phyloP scores from a whole-genome alignment of 2,797 vertebrate species.

The Thripadectes ignobilis region DNA sequence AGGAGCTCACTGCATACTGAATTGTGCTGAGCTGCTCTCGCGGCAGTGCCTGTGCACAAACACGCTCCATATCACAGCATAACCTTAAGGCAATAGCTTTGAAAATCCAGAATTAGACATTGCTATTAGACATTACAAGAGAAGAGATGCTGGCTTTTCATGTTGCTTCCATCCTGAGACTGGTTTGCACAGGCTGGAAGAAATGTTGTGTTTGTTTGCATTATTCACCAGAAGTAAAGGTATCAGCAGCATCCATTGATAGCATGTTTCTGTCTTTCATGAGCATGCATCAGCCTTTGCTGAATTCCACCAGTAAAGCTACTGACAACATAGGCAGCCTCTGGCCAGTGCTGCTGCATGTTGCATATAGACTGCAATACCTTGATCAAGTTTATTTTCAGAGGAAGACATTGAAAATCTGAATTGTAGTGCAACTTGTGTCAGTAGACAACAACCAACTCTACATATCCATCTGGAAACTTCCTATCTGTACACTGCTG shows the following conservation, averaged over 20 bases:
- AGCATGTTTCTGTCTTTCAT: neutral
- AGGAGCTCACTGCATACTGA: neutral
- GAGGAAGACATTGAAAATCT: neutral
- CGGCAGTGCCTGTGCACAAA: neutral
- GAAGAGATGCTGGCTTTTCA: constrained; percentile 24
- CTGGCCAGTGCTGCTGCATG: neutral
- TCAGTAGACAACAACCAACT: neutral
- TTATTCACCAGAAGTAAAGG: neutral
- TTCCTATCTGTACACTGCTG: neutral
- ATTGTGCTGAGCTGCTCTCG: neutral
- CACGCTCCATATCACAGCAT: constrained; percentile 42
- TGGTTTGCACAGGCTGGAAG: neutral
- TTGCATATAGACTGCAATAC: neutral
- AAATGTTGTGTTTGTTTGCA: neutral
- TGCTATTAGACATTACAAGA: constrained; percentile 30
- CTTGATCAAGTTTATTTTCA: neutral
- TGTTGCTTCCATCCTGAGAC: neutral
- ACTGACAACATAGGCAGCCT: neutral
- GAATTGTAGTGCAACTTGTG: neutral
- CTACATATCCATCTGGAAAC: neutral
- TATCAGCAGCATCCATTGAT: neutral
- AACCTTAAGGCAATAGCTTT: constrained; percentile 37
- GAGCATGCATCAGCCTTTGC: neutral
- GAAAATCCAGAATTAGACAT: constrained; percentile 32
- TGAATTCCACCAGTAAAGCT: neutral